A percentile compares a stretch with the other conserved stretches of the same genome.
Evolutionary conservation across 2,888 invertebrate genomes (phyloP).

Genomic region (Lobophora halterata): DNA sequence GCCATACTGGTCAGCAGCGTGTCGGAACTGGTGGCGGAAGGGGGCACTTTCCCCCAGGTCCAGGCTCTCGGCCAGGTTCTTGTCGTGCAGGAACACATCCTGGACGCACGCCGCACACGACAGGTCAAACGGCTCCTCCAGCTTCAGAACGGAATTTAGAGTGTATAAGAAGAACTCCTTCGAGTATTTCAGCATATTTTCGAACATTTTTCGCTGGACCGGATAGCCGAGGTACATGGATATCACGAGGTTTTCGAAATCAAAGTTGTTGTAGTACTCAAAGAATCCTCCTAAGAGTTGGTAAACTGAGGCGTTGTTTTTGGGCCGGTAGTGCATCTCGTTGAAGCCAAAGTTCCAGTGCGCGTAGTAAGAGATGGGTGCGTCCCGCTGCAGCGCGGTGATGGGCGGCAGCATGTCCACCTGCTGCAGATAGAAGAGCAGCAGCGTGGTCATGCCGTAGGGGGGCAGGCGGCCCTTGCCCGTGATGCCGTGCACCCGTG

Average conservation of each 20-base stretch:
- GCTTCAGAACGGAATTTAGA: too few relatives aligned
- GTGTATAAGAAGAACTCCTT: too few relatives aligned
- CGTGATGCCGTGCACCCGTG: not conserved
- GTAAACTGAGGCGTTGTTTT: constrained; percentile 9
- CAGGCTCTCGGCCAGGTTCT: not conserved
- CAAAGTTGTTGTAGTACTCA: constrained; percentile 29
- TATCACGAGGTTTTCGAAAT: constrained; percentile 10
- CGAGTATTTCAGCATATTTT: too few relatives aligned
- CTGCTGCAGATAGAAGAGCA: constrained; percentile 19
- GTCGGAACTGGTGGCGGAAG: too few relatives aligned
- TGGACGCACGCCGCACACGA: too few relatives aligned
- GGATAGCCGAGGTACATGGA: constrained; percentile 4
- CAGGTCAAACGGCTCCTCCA: too few relatives aligned
- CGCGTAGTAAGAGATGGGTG: not conserved
- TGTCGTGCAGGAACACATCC: not conserved
- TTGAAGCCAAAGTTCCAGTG: constrained; percentile 17
- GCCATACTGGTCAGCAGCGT: too few relatives aligned
- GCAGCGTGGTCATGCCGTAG: constrained; percentile 6
- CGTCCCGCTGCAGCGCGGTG: constrained; percentile 6
- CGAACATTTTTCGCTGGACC: constrained; percentile 7
- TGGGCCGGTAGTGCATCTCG: constrained; percentile 6
- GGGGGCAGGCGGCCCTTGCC: constrained; percentile 1
- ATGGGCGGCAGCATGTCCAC: constrained; percentile 7
- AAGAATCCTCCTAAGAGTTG: constrained; percentile 32
- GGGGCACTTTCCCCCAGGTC: too few relatives aligned